Percentiles rank a stretch among this genome's conserved stretches.
These are phyloP conservation scores for Didymodactylos carnosus DNA, from an alignment of 2,888 invertebrate species.

Conservation along the genomic window DNA sequence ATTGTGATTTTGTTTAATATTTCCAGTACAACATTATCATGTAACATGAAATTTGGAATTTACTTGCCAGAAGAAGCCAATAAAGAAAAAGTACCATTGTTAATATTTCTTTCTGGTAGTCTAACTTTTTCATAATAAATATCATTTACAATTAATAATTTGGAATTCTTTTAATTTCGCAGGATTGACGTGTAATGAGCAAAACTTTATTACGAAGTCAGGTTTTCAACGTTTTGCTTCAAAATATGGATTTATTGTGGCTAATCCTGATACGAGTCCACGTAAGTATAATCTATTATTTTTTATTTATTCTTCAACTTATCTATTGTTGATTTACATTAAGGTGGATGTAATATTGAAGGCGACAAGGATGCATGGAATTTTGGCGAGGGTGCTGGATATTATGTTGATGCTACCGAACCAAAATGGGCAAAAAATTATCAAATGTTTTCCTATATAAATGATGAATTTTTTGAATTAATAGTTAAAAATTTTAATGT, in stretches of 20 bases:
- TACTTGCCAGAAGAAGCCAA: conserved; percentile 57
- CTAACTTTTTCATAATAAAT: conserved; percentile 1
- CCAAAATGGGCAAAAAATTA: conserved; percentile 82
- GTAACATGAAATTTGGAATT: conserved; percentile 76
- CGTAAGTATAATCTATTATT: conserved; percentile 30
- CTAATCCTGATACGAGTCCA: conserved; percentile 88
- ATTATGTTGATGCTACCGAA: conserved; percentile 73
- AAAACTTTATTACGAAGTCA: conserved; percentile 80
- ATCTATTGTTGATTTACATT: neutral
- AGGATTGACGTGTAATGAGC: conserved; percentile 71
- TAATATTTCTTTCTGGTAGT: conserved; percentile 59
- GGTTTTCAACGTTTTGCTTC: conserved; percentile 81
- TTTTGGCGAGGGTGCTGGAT: conserved; percentile 83
- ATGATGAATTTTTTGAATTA: conserved; percentile 33
- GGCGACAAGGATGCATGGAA: conserved; percentile 80
- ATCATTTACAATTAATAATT: no score
- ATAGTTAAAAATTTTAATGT: conserved; percentile 10
- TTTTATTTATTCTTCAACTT: no score
- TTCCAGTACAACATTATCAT: conserved; percentile 49
- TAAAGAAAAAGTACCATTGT: conserved; percentile 48
- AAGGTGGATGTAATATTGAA: conserved; percentile 59
- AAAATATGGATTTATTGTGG: conserved; percentile 60
- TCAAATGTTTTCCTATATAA: conserved; percentile 83
- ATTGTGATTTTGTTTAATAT: neutral
- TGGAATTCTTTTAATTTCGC: conserved; percentile 12